Percentiles rank a stretch among this genome's conserved stretches.
Conservation (phyloP, 1,140 invertebrate genomes). For the Brachionus koreanus region DNA sequence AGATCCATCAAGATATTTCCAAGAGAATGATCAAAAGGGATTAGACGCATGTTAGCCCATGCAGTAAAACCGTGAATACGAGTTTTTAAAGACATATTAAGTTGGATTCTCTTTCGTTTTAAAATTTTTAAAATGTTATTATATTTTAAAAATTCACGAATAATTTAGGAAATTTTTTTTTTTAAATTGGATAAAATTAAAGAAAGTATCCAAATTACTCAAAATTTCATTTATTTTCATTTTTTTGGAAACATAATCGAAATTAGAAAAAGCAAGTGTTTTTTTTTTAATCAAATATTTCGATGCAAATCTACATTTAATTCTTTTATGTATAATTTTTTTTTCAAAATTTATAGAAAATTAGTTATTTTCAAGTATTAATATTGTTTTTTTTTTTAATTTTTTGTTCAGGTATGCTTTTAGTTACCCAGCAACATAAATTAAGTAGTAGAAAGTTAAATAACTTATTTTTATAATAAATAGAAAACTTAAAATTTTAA, state of each 20-base stretch:
- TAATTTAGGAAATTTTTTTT: background rate
- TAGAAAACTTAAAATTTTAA: background rate
- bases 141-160: background rate
- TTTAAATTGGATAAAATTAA: background rate
- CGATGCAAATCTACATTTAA: background rate
- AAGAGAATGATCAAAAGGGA: slow-evolving; percentile 50
- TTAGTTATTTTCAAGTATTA: background rate
- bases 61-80: slow-evolving; percentile 55
- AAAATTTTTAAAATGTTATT: background rate
- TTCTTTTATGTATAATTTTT: background rate
- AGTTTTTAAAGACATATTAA: slow-evolving; percentile 52
- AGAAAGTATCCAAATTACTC: background rate
- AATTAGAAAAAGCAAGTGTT: background rate
- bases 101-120: background rate
- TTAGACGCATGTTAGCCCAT: slow-evolving; percentile 55
- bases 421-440: background rate
- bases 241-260: background rate
- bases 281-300: background rate
- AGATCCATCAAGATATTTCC: slow-evolving; percentile 57
- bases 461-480: background rate
- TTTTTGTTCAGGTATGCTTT: background rate
- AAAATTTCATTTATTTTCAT: background rate
- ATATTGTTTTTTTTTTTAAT: background rate
- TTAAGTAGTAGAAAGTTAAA: background rate
- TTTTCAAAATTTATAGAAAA: background rate